Base-by-base conservation (phyloP, 2,113 vertebrate genomes). In the Cairina moschata region DNA sequence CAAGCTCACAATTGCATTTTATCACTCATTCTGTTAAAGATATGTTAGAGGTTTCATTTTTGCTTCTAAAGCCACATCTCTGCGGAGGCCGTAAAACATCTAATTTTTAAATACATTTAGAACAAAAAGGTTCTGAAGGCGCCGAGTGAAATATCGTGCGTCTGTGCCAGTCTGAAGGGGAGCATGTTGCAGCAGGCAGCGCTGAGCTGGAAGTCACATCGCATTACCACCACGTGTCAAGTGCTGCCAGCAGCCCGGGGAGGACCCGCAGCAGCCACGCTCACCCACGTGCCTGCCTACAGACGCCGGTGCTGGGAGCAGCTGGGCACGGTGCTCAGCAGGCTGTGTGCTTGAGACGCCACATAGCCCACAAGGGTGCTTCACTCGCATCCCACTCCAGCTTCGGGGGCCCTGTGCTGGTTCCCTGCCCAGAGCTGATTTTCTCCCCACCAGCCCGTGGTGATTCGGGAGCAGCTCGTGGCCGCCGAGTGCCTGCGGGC, bases 1-100 rank as follows among this genome's bases (percentile, higher is more conserved):
- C 84, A 90, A 90, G 66, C 75, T 88, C 79, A 48, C 68, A 69
- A 71, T 83, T 86, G 95, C 36, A 34, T 82, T 94, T 86, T 90
- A 75, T 91, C 90, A 65, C 78, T n/a, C 11, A 9, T 55, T 68
- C 76, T 79, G 54, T 58, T 88, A 65, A 62, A 89, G 83, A 36
- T n/a, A 2, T 20, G 36, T 18, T 40, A 9, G 60, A 55, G 72
- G 36, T 62, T 93, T 86, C 32, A 5, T 38, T 91, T 93, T 71
- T 83, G 63, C 90, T 40, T 93, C 84, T 21, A 31, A 86, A 92
- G 71, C 84, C 34, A 56, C 67, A n/a, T 85, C 89, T 80, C 82
- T 0, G 1, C 4, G 1, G 34, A 93, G 62, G 75, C 71, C 40
- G 28, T 56, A 55, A 60, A 91, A 62, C 38, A 23, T 17, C 78